These are phyloP conservation scores for Philhelius pedissequus DNA, from an alignment of 2,888 invertebrate species.

Conservation along the genomic window DNA sequence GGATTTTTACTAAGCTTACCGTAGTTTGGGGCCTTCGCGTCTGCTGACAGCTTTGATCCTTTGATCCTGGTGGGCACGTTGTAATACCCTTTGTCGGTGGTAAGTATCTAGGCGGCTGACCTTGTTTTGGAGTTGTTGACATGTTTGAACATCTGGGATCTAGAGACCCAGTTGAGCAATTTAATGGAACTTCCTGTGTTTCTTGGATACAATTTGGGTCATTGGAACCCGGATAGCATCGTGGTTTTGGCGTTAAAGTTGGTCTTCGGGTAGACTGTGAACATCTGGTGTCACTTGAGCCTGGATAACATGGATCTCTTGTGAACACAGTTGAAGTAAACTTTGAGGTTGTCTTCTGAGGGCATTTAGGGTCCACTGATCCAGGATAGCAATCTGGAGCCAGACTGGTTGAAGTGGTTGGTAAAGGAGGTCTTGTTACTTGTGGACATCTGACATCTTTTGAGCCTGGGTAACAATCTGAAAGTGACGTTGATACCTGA, in stretches of 20 bases:
- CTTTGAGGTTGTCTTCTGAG: slow-evolving; percentile 70
- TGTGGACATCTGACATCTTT: slow-evolving; percentile 72
- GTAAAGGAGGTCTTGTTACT: not conserved
- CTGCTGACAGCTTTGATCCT: not conserved
- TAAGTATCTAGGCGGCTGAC: too few species aligned
- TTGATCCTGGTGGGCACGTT: not conserved
- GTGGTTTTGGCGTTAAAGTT: too few species aligned
- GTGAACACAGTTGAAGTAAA: slow-evolving; percentile 36
- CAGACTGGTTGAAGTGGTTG: not conserved
- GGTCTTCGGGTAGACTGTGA: too few species aligned
- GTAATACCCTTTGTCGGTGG: too few species aligned
- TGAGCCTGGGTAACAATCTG: slow-evolving; percentile 72
- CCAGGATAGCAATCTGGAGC: slow-evolving; percentile 52
- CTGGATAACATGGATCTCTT: not conserved
- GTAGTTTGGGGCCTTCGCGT: not conserved
- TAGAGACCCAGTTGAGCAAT: too few species aligned
- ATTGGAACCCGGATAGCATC: too few species aligned
- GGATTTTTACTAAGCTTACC: too few species aligned
- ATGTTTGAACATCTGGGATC: too few species aligned
- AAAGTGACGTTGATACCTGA: not conserved
- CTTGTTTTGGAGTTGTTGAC: too few species aligned
- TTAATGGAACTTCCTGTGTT: too few species aligned
- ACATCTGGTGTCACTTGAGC: too few species aligned
- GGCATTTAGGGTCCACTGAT: slow-evolving; percentile 73
- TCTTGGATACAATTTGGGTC: too few species aligned